phyloP scores from a whole-genome alignment of 2,888 invertebrate genomes.

The Ormyrus thymus region DNA sequence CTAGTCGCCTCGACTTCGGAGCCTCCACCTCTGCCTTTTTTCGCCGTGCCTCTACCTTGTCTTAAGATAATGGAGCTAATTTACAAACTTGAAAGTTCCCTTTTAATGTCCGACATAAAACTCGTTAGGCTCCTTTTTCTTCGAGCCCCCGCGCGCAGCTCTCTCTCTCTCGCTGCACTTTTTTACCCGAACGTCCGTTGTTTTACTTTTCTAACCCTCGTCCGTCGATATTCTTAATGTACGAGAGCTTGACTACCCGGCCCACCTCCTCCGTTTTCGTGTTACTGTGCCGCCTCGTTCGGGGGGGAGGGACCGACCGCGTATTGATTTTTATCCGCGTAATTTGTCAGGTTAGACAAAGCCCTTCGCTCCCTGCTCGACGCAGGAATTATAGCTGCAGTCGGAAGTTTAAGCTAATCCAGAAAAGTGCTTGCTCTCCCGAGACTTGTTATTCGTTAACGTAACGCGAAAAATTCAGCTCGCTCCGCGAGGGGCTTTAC shows the following conservation, averaged over 20 bases:
- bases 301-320: background rate
- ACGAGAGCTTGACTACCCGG: constrained; percentile 4
- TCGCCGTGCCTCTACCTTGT: constrained; percentile 47
- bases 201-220: constrained; percentile 19
- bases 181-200: constrained; percentile 1
- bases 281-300: background rate
- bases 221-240: constrained; percentile 41
- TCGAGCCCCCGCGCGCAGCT: constrained; percentile 3
- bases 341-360: no score
- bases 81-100: constrained; percentile 53
- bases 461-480: no score
- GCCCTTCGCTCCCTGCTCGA: no score
- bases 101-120: constrained; percentile 53
- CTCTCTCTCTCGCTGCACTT: background rate
- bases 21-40: constrained; percentile 33
- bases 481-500: no score
- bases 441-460: no score
- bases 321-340: no score
- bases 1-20: background rate
- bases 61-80: constrained; percentile 53
- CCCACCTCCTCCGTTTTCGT: background rate
- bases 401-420: background rate
- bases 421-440: no score
- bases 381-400: background rate
- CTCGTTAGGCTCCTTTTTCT: constrained; percentile 48